Evolutionary conservation across 2,888 invertebrate species (phyloP).

Genomic region (Drosophila birchii): DNA sequence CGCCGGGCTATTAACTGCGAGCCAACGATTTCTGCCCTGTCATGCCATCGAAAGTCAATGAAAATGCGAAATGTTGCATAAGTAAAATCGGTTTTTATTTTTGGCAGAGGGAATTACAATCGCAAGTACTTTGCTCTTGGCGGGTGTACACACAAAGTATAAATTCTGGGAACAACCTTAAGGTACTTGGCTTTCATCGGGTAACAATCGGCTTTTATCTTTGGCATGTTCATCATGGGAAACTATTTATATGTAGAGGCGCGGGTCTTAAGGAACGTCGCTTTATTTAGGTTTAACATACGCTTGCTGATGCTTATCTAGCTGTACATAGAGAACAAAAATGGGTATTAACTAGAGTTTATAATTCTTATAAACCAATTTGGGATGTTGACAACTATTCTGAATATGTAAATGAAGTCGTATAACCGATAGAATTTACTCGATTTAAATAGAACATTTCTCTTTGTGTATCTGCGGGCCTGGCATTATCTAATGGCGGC

Average conservation of each 20-base stretch:
- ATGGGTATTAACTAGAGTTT: neutral
- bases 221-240: conserved; percentile 26
- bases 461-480: neutral
- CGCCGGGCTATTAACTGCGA: conserved; percentile 51
- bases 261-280: conserved; percentile 10
- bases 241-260: conserved; percentile 27
- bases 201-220: conserved; percentile 36
- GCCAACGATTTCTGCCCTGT: conserved; percentile 51
- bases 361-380: neutral
- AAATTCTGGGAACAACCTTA: conserved; percentile 39
- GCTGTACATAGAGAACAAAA: conserved; percentile 12
- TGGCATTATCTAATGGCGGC: conserved; percentile 24
- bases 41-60: conserved; percentile 67
- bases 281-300: conserved; percentile 30
- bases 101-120: conserved; percentile 11
- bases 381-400: neutral
- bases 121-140: neutral
- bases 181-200: conserved; percentile 29
- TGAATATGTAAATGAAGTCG: neutral
- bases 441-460: neutral
- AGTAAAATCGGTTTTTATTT: conserved; percentile 15
- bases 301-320: conserved; percentile 30
- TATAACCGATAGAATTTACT: too few species aligned
- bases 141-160: neutral
- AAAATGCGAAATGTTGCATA: conserved; percentile 38